Conservation (phyloP, 2,797 vertebrate genomes). For the Enteromius paludinosus region DNA sequence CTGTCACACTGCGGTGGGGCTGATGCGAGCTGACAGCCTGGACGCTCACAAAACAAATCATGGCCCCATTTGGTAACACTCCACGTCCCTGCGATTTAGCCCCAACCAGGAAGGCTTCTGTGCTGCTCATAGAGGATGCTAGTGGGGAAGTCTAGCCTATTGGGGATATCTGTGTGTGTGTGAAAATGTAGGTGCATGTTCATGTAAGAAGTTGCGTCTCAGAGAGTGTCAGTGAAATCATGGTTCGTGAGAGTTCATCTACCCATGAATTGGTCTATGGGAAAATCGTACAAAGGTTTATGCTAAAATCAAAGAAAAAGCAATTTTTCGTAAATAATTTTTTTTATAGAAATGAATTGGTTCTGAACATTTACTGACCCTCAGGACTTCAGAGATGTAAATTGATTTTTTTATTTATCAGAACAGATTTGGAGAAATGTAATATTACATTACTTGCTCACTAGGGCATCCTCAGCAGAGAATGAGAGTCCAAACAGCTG, state of each 20-base stretch:
- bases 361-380: not conserved
- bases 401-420: not conserved
- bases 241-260: not conserved
- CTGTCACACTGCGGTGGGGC: slow-evolving; percentile 73
- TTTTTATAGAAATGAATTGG: too few relatives aligned
- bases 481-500: not conserved
- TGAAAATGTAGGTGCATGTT: not conserved
- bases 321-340: too few relatives aligned
- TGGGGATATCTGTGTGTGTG: not conserved
- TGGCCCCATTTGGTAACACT: slow-evolving; percentile 77
- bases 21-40: slow-evolving; percentile 78
- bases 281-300: not conserved
- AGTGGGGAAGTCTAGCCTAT: not conserved
- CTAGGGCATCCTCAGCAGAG: too few relatives aligned
- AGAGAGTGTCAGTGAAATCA: not conserved
- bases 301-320: not conserved
- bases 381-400: not conserved
- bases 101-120: slow-evolving; percentile 47
- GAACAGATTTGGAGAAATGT: not conserved
- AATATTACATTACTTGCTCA: not conserved
- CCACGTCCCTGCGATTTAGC: slow-evolving; percentile 75
- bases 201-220: not conserved
- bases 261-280: not conserved
- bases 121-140: slow-evolving; percentile 17
- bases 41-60: slow-evolving; percentile 81